Conservation (phyloP, 2,113 vertebrate genomes). For the Silurus meridionalis region DNA sequence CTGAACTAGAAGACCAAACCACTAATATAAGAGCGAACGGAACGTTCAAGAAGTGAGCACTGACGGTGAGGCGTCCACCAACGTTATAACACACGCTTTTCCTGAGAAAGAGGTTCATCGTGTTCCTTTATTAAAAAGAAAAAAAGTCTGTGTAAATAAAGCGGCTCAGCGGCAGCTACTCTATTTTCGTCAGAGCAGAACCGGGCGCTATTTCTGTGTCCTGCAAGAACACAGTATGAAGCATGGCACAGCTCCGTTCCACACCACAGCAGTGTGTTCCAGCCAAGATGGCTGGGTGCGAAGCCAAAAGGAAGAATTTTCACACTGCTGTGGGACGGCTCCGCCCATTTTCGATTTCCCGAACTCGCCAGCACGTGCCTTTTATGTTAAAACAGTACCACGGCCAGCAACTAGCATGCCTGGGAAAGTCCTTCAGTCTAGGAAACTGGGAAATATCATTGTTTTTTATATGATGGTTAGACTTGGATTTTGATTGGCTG, state of each 20-base stretch:
- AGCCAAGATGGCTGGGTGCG: slow-evolving; percentile 1
- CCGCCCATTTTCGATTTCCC: background rate
- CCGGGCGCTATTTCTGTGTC: slow-evolving; percentile 20
- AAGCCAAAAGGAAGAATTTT: background rate
- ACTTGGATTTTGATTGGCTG: no score
- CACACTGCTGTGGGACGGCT: background rate
- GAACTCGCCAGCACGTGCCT: no score
- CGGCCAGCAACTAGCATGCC: background rate
- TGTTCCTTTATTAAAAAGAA: background rate
- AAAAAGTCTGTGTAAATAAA: slow-evolving; percentile 2
- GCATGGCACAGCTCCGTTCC: background rate
- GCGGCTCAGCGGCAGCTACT: background rate
- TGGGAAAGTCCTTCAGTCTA: background rate
- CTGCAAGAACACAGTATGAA: slow-evolving; percentile 21
- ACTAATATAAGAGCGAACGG: no score
- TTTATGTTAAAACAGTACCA: background rate
- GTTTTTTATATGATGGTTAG: no score
- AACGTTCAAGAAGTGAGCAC: no score
- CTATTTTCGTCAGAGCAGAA: slow-evolving; percentile 14
- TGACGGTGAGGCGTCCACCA: no score
- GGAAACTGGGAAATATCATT: background rate
- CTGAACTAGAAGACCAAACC: no score
- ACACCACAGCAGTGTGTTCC: background rate
- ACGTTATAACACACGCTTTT: background rate
- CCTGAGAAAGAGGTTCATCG: background rate